These are phyloP conservation scores for Lasioglossum lativentre DNA, from an alignment of 2,888 invertebrate species.

Conservation along the genomic window DNA sequence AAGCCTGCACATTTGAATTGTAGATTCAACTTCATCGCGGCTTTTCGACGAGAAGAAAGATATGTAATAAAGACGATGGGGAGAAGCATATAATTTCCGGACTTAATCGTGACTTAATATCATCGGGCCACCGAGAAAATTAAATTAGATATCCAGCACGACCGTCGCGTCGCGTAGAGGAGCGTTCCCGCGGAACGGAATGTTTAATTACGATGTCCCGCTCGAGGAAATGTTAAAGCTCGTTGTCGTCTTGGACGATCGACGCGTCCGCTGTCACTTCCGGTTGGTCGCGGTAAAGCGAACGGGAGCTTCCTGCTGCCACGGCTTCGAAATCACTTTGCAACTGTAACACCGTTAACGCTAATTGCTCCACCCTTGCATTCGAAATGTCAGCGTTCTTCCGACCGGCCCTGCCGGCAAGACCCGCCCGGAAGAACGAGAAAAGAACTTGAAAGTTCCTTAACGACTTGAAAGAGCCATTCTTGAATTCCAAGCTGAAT, in stretches of 20 bases:
- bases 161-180: no score
- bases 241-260: background rate
- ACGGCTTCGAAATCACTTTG: constrained; percentile 47
- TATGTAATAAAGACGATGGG: background rate
- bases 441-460: constrained; percentile 52
- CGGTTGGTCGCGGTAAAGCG: background rate
- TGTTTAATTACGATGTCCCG: constrained; percentile 23
- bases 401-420: constrained; percentile 21
- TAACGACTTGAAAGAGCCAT: constrained; percentile 52
- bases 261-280: background rate
- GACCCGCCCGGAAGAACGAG: constrained; percentile 18
- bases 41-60: constrained; percentile 26
- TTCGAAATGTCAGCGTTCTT: constrained; percentile 56
- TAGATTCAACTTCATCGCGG: constrained; percentile 41
- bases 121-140: constrained; percentile 28
- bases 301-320: background rate
- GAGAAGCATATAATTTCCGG: constrained; percentile 31
- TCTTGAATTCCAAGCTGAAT: constrained; percentile 49
- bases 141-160: constrained; percentile 30
- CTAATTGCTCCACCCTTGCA: constrained; percentile 52
- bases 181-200: background rate
- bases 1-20: constrained; percentile 54
- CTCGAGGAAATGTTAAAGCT: constrained; percentile 6
- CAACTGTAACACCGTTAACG: constrained; percentile 50
- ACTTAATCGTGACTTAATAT: constrained; percentile 25